Base-by-base conservation (phyloP, 2,888 invertebrate genomes). In the Leptopilina drosophilae region DNA sequence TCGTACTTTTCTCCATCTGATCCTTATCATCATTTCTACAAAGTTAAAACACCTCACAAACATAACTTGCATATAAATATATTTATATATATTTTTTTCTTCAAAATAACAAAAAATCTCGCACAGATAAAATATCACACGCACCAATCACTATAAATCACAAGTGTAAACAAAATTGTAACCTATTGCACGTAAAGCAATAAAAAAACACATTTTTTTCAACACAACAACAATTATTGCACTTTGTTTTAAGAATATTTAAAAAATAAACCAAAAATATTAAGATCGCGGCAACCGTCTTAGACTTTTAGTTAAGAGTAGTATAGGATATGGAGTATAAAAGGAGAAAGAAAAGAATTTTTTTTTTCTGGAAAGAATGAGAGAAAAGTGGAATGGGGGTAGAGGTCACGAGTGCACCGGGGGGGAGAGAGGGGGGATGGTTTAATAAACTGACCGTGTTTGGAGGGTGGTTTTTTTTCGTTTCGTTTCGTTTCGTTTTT, bases 381-480 rank as follows among this genome's bases (percentile, higher is more conserved):
- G 46, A 33, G 33, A 33, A 33, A 33, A 8, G 67, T 15, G 26
- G 14, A 56, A 64, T 42, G 26, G 20, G 40, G 20, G n/a, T 40
- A 46, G 62, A 40, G 76, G 76, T 33, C 40, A 67, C 67, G 79
- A 78, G 77, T 77, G 80, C 80, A 75, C 84, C 82, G 82, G 82
- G 5, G 5, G 33, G 33, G 33, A 2, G 33, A 5, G 33, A 5
- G 2, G 33, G 33, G 33, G 33, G 33, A 33, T 84, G 85, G 56
- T 33, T 73, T 73, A 73, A 56, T 59, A 88, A 86, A 88, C 88
- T 89, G 87, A 89, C 89, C 89, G 88, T 90, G 87, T 88, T 85
- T 85, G 86, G 67, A 62, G 78, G 78, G 67, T 76, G 78, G 5
- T 46, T 46, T 46, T 46, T 46, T 46, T 5, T 2, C 5, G 4